Percentiles rank a stretch among this genome's conserved stretches.
Evolutionary conservation across 2,888 invertebrate species (phyloP).

Genomic region (Ashinkailepas kermadecensis): DNA sequence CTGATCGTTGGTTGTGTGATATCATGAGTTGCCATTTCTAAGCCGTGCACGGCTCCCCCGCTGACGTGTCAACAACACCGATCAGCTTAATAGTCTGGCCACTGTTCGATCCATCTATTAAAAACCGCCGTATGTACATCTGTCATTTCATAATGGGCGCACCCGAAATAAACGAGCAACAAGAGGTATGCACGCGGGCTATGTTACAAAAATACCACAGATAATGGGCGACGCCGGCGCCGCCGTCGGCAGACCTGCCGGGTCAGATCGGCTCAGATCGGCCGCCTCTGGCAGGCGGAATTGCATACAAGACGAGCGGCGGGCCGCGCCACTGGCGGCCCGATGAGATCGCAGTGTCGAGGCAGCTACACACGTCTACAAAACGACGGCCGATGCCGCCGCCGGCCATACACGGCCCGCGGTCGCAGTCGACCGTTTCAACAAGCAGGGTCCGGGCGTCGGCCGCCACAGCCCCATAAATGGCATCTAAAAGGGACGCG

Average conservation of each 20-base stretch:
- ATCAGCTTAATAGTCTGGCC: not conserved
- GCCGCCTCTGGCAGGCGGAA: not conserved
- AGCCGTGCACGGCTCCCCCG: no score
- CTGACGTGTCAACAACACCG: no score
- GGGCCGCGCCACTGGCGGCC: not conserved
- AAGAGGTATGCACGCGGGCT: not conserved
- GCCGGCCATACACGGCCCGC: not conserved
- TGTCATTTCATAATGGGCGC: not conserved
- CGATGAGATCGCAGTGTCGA: not conserved
- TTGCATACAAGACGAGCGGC: not conserved
- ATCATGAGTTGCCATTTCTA: no score
- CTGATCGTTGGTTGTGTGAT: no score
- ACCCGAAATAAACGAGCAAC: conserved; percentile 8
- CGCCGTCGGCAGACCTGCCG: not conserved
- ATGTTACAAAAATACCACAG: conserved; percentile 22
- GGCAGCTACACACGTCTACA: not conserved
- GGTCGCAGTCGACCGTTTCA: not conserved
- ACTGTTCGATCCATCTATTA: conserved; percentile 13
- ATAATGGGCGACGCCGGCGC: not conserved
- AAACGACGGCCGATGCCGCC: not conserved
- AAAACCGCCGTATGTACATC: not conserved
- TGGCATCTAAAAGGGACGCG: not conserved
- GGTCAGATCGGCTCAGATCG: not conserved
- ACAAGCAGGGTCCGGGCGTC: not conserved
- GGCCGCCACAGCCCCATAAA: not conserved